Evolutionary conservation across 2,113 vertebrate genomes (phyloP).

Genomic region (Zapornia atra): DNA sequence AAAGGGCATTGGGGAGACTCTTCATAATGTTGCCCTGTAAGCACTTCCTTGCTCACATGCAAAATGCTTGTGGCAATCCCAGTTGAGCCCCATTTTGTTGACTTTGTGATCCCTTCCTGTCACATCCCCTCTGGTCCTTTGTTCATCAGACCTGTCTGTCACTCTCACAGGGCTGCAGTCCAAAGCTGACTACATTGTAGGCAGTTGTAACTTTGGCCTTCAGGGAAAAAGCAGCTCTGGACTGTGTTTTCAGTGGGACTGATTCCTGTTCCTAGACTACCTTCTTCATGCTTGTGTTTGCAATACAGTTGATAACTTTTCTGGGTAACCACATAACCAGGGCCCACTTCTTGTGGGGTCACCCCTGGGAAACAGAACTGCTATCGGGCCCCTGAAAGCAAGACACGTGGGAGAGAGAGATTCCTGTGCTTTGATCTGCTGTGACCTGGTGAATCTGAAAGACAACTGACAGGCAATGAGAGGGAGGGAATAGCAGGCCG

Average conservation of each 20-base stretch:
- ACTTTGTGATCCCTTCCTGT: background rate
- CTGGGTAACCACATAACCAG: background rate
- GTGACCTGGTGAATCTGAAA: background rate
- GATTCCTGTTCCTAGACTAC: background rate
- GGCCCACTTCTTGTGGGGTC: background rate
- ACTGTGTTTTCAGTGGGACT: background rate
- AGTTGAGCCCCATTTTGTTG: background rate
- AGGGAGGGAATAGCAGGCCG: background rate
- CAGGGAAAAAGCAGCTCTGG: background rate
- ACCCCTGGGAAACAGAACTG: background rate
- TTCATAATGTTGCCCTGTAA: background rate
- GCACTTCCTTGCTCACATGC: background rate
- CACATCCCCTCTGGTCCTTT: background rate
- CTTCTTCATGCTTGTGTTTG: background rate
- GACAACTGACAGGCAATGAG: background rate
- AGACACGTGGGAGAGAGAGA: background rate
- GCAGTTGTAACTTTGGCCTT: background rate
- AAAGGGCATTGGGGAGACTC: background rate
- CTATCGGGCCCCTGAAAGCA: background rate
- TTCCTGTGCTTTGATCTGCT: background rate
- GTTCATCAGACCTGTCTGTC: accelerated
- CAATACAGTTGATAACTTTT: background rate
- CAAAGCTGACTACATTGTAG: background rate
- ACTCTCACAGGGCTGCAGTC: background rate
- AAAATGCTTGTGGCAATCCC: background rate